These are phyloP conservation scores for Carassius gibelio DNA, from an alignment of 2,113 vertebrate genomes.

Conservation along the genomic window DNA sequence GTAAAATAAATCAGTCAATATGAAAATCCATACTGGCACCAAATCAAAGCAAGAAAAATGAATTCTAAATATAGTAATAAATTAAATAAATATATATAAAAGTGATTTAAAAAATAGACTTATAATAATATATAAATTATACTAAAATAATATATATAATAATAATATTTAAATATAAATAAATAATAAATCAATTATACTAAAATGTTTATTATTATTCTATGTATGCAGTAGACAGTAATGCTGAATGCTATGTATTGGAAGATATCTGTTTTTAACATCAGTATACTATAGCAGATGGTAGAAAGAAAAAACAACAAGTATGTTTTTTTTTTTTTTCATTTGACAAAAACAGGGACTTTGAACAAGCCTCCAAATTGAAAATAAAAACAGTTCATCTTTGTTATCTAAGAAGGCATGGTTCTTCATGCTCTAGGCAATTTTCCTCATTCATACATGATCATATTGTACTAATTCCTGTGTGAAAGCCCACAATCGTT, in stretches of 20 bases:
- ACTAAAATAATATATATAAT: too few species aligned
- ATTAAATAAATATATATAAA: too few species aligned
- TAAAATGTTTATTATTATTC: too few species aligned
- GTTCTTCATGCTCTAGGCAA: neutral
- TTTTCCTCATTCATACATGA: constrained; percentile 14
- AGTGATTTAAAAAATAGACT: too few species aligned
- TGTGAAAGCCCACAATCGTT: constrained; percentile 40
- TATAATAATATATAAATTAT: too few species aligned
- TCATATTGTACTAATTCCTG: constrained; percentile 16
- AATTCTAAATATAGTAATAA: too few species aligned
- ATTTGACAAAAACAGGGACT: neutral
- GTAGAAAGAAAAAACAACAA: neutral
- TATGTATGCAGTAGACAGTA: neutral
- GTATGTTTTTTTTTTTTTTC: neutral
- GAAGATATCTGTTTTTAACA: neutral
- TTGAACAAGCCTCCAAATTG: neutral
- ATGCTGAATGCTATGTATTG: neutral
- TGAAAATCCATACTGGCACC: too few species aligned
- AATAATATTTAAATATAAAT: too few species aligned
- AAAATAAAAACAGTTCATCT: neutral
- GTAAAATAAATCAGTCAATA: too few species aligned
- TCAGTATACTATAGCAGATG: neutral
- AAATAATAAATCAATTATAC: too few species aligned
- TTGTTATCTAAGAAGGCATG: neutral
- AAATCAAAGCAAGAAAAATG: too few species aligned